Evolutionary conservation across 2,888 invertebrate genomes (phyloP).

Genomic region (Drosophila paucipuncta): DNA sequence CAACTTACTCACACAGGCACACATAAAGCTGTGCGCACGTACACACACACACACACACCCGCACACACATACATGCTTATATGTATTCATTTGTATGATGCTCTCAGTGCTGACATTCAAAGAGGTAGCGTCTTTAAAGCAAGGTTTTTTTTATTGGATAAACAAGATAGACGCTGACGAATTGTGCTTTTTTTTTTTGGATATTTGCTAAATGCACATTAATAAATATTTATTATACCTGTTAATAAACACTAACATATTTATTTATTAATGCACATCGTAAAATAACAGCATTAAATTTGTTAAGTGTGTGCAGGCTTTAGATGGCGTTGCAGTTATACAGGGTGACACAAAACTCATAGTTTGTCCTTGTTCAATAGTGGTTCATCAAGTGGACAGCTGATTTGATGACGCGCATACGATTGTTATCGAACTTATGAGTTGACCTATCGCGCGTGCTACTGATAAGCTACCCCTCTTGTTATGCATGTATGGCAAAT

Average conservation of each 20-base stretch:
- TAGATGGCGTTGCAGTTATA: conserved; percentile 21
- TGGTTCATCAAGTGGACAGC: conserved; percentile 42
- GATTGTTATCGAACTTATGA: conserved; percentile 47
- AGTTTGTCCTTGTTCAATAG: conserved; percentile 33
- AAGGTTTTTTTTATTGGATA: conserved; percentile 58
- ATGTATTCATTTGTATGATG: conserved; percentile 28
- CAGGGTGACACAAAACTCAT: conserved; percentile 36
- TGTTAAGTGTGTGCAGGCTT: not conserved
- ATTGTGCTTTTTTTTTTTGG: conserved; percentile 22
- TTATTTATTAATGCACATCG: conserved; percentile 11
- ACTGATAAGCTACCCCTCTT: conserved; percentile 27
- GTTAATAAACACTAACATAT: conserved; percentile 21
- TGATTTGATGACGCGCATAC: conserved; percentile 27
- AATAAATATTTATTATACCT: conserved; percentile 23
- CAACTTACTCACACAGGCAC: conserved; percentile 34
- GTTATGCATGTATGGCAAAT: conserved; percentile 10
- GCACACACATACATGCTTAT: conserved; percentile 5
- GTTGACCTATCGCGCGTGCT: conserved; percentile 16
- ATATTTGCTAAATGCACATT: conserved; percentile 38
- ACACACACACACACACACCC: not conserved
- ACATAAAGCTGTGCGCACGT: conserved; percentile 26
- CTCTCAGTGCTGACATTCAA: conserved; percentile 66
- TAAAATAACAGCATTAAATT: conserved; percentile 9
- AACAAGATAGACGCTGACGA: conserved; percentile 50
- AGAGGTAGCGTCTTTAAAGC: conserved; percentile 51